Evolutionary conservation across 2,113 vertebrate genomes (phyloP).

Genomic region (Lichenostomus cassidix): DNA sequence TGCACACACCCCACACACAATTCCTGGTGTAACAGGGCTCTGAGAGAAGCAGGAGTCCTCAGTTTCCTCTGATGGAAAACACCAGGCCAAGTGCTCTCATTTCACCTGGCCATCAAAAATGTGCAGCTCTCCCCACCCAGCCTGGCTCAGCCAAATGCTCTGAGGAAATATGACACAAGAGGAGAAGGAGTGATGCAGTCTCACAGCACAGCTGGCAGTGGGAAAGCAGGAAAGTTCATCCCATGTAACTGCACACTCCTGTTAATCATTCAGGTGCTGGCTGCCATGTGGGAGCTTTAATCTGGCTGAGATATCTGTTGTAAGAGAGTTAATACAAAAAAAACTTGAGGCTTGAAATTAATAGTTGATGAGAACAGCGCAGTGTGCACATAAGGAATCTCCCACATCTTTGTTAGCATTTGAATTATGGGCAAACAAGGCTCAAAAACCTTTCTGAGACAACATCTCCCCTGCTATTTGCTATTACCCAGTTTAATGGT

Average conservation of each 20-base stretch:
- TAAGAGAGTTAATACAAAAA: not conserved
- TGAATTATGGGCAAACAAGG: not conserved
- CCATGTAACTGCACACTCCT: not conserved
- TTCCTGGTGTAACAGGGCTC: not conserved
- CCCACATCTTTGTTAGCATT: not conserved
- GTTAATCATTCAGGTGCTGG: not conserved
- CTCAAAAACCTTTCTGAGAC: not conserved
- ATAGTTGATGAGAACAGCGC: not conserved
- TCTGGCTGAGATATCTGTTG: not conserved
- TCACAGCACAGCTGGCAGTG: not conserved
- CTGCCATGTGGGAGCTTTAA: not conserved
- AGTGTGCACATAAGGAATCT: not conserved
- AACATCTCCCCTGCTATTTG: not conserved
- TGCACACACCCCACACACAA: not conserved
- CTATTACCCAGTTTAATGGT: not conserved
- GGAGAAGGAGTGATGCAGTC: not conserved
- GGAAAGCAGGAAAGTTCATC: not conserved
- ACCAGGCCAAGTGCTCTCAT: not conserved
- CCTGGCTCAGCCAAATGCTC: not conserved
- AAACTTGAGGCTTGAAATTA: not conserved
- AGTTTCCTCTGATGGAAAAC: not conserved
- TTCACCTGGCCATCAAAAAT: not conserved
- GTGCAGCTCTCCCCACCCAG: not conserved
- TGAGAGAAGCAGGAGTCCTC: not conserved
- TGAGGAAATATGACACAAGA: not conserved